These are phyloP conservation scores for Brachypodius melanocephalos DNA, from an alignment of 2,113 vertebrate genomes.

Conservation along the genomic window DNA sequence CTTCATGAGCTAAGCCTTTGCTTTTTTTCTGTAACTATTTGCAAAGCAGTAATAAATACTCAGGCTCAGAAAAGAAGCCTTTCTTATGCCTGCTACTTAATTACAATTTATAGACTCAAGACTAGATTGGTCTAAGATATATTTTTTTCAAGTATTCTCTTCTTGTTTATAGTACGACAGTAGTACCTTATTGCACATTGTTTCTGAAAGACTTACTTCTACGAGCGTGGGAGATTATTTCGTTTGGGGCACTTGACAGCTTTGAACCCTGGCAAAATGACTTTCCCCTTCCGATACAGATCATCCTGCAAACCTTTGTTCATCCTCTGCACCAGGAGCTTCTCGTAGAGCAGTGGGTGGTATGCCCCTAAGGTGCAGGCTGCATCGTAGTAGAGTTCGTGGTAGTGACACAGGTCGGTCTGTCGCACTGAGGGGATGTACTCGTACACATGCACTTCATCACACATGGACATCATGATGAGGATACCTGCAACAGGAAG, in stretches of 20 bases:
- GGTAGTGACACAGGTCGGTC: constrained; percentile 96
- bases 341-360: constrained; percentile 94
- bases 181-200: constrained; percentile 80
- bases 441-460: constrained; percentile 91
- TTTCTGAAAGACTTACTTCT: constrained; percentile 35
- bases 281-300: constrained; percentile 86
- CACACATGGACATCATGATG: constrained; percentile 95
- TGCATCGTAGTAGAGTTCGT: constrained; percentile 90
- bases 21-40: constrained; percentile 38
- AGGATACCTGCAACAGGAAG: constrained; percentile 82
- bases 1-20: constrained; percentile 47
- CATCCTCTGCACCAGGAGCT: constrained; percentile 90
- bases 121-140: constrained; percentile 64
- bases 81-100: constrained; percentile 60
- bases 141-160: constrained; percentile 75
- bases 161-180: constrained; percentile 69
- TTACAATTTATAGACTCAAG: constrained; percentile 70
- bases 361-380: constrained; percentile 97
- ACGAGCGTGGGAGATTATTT: constrained; percentile 29
- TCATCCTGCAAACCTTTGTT: constrained; percentile 84
- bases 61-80: constrained; percentile 67
- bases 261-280: constrained; percentile 88
- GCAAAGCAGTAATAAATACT: constrained; percentile 71
- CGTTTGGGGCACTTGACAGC: constrained; percentile 77
- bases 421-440: constrained; percentile 93